Percentiles rank a stretch among this genome's conserved stretches.
Evolutionary conservation across 1,140 invertebrate species (phyloP).

Genomic region (Zelostemma sp.): DNA sequence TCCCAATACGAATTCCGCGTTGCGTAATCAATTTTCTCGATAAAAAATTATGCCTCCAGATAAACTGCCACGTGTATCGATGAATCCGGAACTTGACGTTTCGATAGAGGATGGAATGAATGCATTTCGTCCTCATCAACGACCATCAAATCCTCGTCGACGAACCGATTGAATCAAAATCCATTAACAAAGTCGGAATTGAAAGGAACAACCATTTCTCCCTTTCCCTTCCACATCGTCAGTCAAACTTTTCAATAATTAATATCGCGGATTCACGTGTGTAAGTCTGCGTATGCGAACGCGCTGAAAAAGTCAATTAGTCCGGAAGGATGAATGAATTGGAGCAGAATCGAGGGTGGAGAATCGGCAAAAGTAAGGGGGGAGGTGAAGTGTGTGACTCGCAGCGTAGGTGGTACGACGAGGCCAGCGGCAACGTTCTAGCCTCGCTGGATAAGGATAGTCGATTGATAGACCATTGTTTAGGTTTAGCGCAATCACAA

Average conservation of each 20-base stretch:
- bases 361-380: neutral
- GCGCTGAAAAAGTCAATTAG: constrained; percentile 50
- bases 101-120: too few species aligned
- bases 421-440: constrained; percentile 15
- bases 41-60: too few species aligned
- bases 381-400: constrained; percentile 26
- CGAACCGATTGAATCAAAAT: neutral
- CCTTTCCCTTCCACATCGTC: neutral
- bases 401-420: constrained; percentile 37
- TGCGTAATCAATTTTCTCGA: too few species aligned
- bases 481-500: constrained; percentile 57
- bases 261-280: neutral
- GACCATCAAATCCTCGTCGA: too few species aligned
- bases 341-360: constrained; percentile 37
- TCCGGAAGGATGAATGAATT: constrained; percentile 51
- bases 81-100: too few species aligned
- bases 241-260: neutral
- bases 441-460: constrained; percentile 41
- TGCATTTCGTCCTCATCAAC: too few species aligned
- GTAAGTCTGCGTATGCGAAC: constrained; percentile 1
- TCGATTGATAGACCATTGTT: constrained; percentile 54
- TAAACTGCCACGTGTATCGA: too few species aligned
- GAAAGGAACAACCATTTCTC: neutral
- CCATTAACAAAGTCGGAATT: neutral
- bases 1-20: too few species aligned